phyloP scores from a whole-genome alignment of 1,140 invertebrate genomes.

The Ceratoteleas bidentatus region DNA sequence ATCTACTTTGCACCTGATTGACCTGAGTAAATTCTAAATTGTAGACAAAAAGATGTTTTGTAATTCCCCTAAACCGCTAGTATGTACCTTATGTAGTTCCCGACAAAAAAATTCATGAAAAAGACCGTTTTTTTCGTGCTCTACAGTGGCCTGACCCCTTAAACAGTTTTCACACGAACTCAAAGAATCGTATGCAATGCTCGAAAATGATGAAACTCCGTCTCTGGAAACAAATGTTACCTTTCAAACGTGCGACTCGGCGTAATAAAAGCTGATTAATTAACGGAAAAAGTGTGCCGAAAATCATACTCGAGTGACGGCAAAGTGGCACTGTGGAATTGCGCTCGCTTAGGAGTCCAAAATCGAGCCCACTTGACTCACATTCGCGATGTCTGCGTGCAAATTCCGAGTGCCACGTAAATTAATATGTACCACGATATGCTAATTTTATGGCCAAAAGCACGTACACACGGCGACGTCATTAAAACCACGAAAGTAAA shows the following conservation, averaged over 20 bases:
- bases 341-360: slow-evolving; percentile 28
- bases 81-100: no score
- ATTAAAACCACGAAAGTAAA: slow-evolving; percentile 70
- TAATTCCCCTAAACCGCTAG: no score
- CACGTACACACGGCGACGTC: slow-evolving; percentile 64
- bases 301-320: slow-evolving; percentile 1
- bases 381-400: slow-evolving; percentile 54
- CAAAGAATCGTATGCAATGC: no score
- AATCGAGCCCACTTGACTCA: slow-evolving; percentile 52
- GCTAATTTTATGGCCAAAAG: slow-evolving; percentile 69
- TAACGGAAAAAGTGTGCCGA: slow-evolving; percentile 5
- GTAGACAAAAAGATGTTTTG: no score
- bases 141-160: no score
- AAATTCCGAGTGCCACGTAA: slow-evolving; percentile 57
- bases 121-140: no score
- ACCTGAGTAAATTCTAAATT: no score
- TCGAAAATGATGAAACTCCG: neutral
- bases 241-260: neutral
- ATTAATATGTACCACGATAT: slow-evolving; percentile 68
- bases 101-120: no score
- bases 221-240: neutral
- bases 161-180: no score
- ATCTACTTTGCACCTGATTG: no score
- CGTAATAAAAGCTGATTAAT: slow-evolving; percentile 10
- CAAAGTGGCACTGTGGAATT: slow-evolving; percentile 11